Base-by-base conservation (phyloP, 2,797 vertebrate species). In the Chlorospingus semifuscus region DNA sequence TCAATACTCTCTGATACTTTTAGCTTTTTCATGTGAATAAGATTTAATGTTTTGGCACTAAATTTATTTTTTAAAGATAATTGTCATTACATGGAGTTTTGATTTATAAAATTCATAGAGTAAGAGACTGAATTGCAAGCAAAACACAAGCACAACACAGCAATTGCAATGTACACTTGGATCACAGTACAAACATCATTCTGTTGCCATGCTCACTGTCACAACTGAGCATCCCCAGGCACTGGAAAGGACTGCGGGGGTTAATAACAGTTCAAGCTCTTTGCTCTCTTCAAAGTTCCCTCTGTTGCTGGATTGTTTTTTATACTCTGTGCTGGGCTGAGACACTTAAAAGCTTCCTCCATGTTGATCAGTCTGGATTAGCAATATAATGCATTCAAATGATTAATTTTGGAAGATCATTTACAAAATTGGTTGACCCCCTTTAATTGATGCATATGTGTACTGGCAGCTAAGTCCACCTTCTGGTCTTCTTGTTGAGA, bases 171-270 rank as follows among this genome's bases (percentile, higher is more conserved):
- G 34, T 16, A 21, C 5, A 49, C 4, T 46, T 61, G 47, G 18
- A 65, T 49, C 20, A 49, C 37, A 78, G 3, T 9, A 37, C 8
- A 52, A 47, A 53, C 14, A 20, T 29, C 27, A 63, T 55, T 61
- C 53, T 6, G 9, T 46, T 61, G 41, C 13, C 30, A 52, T 24
- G 15, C 7, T 88, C 8, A n/a, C 21, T 50, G 5, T 59, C n/a
- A 19, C 19, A 68, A 19, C 3, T 36, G 24, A 34, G 9, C 20
- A 68, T 36, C 8, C 14, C 8, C 15, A 26, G 13, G 37, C 3
- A 1, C 6, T 34, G 18, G 30, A 61, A 87, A 70, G 8, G 20
- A 75, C 8, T 27, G 15, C 0, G 0, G 37, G 7, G 8, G 5
- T n/a, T 65, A 30, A 74, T 84, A 61, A 5, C 32, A 39, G 17